A percentile compares a stretch with the other conserved stretches of the same genome.
These are phyloP conservation scores for Spinibarbus caldwelli DNA, from an alignment of 2,797 vertebrate genomes.

Conservation along the genomic window DNA sequence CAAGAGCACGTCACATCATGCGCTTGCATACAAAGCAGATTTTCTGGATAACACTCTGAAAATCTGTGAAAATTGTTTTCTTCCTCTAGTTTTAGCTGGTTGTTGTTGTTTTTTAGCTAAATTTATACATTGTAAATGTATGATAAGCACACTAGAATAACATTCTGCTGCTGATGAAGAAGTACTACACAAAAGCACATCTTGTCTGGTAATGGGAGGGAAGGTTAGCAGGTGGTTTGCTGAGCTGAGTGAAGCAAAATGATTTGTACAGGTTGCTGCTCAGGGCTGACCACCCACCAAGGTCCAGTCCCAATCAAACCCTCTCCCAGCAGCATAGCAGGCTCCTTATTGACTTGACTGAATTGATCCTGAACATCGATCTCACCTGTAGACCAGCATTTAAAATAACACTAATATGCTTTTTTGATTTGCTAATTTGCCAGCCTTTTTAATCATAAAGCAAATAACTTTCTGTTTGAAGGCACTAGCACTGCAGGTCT, in stretches of 20 bases:
- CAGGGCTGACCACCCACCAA: slow-evolving; percentile 7
- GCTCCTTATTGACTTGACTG: slow-evolving; percentile 5
- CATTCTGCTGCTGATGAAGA: slow-evolving; percentile 17
- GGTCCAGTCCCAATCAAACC: slow-evolving; percentile 46
- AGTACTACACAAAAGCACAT: slow-evolving; percentile 25
- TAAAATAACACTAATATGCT: neutral
- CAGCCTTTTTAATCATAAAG: neutral
- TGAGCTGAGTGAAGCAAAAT: slow-evolving; percentile 12
- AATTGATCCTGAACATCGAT: slow-evolving; percentile 10
- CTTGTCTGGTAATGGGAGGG: slow-evolving; percentile 15
- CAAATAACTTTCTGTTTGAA: neutral
- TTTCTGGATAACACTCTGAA: neutral
- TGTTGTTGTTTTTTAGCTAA: neutral
- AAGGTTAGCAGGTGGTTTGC: slow-evolving; percentile 12
- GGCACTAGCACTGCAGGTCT: neutral
- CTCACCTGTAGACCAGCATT: neutral
- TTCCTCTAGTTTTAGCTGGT: neutral
- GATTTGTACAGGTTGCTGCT: slow-evolving; percentile 35
- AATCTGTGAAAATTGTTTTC: neutral
- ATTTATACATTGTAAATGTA: neutral
- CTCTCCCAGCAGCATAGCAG: slow-evolving; percentile 13
- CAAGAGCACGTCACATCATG: slow-evolving; percentile 42
- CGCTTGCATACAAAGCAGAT: slow-evolving; percentile 37
- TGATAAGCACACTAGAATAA: neutral
- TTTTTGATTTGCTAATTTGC: neutral